A percentile compares a stretch with the other conserved stretches of the same genome.
phyloP scores from a whole-genome alignment of 2,113 vertebrate genomes.

The Plecotus auritus region DNA sequence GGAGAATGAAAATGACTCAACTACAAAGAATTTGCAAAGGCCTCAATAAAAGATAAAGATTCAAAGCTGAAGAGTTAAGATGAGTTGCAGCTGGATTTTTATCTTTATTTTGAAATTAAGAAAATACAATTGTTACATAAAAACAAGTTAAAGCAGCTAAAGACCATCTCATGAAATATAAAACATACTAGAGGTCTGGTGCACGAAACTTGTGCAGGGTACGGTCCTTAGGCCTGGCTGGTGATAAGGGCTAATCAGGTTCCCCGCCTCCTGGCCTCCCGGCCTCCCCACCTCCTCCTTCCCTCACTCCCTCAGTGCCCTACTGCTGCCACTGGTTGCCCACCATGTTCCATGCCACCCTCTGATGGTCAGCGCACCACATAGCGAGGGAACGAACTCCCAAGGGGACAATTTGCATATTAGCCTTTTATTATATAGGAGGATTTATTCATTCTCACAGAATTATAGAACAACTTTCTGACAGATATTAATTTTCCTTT shows the following conservation, averaged over 20 bases:
- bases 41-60: slow-evolving; percentile 30
- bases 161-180: not conserved
- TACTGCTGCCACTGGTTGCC: too few species aligned
- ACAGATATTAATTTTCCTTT: not conserved
- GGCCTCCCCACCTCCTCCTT: too few species aligned
- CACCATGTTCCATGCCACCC: too few species aligned
- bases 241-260: too few species aligned
- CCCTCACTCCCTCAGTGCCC: too few species aligned
- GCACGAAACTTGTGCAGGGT: too few species aligned
- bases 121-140: not conserved
- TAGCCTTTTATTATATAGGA: too few species aligned
- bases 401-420: too few species aligned
- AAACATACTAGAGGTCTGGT: not conserved
- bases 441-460: not conserved
- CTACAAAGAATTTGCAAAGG: not conserved
- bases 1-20: not conserved
- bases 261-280: too few species aligned
- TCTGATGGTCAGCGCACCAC: too few species aligned
- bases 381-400: too few species aligned
- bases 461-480: not conserved
- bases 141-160: slow-evolving; percentile 16
- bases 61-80: slow-evolving; percentile 8
- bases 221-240: too few species aligned
- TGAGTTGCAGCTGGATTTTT: not conserved
- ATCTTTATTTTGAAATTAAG: not conserved